Conservation (phyloP, 2,113 vertebrate species). For the human (Homo sapiens) region DNA sequence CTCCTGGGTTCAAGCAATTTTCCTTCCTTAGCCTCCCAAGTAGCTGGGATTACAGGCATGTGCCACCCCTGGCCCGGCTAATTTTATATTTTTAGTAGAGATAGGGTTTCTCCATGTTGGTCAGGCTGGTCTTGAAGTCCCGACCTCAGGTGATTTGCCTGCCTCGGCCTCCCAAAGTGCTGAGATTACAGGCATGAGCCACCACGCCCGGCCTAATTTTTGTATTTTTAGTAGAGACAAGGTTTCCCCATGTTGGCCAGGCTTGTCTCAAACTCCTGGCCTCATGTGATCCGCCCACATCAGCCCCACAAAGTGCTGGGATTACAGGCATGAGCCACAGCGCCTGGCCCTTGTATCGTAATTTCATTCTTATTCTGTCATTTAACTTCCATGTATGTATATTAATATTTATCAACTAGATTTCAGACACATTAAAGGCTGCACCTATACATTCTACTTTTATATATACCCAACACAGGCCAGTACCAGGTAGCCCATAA, state of each 20-base stretch:
- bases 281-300: background rate
- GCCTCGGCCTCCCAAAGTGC: background rate
- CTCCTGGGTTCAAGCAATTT: background rate
- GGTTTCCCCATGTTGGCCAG: background rate
- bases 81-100: background rate
- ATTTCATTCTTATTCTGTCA: background rate
- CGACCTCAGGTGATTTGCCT: background rate
- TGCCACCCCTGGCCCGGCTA: background rate
- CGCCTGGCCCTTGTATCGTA: background rate
- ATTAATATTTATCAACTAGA: background rate
- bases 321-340: background rate
- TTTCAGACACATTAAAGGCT: slow-evolving; percentile 5
- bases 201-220: background rate
- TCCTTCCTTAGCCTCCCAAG: background rate
- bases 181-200: background rate
- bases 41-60: background rate
- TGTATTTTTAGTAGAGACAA: background rate
- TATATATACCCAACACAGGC: background rate
- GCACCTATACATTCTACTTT: background rate
- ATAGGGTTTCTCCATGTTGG: background rate
- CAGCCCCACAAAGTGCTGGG: background rate
- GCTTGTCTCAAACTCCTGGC: no score
- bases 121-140: background rate
- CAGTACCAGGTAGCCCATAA: background rate
- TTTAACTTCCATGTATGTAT: background rate